Evolutionary conservation across 2,888 invertebrate genomes (phyloP), one percentile per base, ranked within the genome.

Genomic region (Fragum fragum): DNA sequence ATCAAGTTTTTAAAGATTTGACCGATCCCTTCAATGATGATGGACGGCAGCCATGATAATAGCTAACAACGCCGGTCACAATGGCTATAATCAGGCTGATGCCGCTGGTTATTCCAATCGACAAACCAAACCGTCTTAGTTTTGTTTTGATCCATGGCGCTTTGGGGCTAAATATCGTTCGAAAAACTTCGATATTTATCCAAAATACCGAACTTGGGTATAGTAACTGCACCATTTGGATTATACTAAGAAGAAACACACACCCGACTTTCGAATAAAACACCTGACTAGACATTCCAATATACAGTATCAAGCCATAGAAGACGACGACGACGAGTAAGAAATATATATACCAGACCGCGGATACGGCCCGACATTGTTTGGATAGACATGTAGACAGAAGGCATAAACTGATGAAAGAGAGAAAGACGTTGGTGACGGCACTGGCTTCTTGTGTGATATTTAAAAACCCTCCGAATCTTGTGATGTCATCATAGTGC

Each of bases 1-100:
- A 71, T 28, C 71, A 55, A 71, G 39, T 71, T 71, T 26, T 71
- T 71, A 1, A 57, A n/a, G 28, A 71, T 5, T 18, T 71, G 71
- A 7, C 55, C 42, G 42, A 39, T 26, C 0, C n/a, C 9, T 23
- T 39, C 66, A 1, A 26, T 36, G 6, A 66, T 0, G 3, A 2
- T 23, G 16, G 2, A 26, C 39, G 36, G 23, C 66, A 66, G 1
- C 66, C 66, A 16, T 42, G 11, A 42, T n/a, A 21, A 26, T 9
- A 26, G 32, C n/a, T 39, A 7, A 23, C 1, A 23, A 42, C 42
- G 1, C 66, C 47, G 21, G 23, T 21, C 36, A 42, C 11, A 21
- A 66, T 66, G 23, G 36, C 66, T 1, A 66, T 11, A 14, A 66
- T 5, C 39, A 66, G 26, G 42, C 66, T 42, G 14, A 42, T 9